Evolutionary conservation across 2,797 vertebrate species (phyloP).

Genomic region (Myotis vivesi): DNA sequence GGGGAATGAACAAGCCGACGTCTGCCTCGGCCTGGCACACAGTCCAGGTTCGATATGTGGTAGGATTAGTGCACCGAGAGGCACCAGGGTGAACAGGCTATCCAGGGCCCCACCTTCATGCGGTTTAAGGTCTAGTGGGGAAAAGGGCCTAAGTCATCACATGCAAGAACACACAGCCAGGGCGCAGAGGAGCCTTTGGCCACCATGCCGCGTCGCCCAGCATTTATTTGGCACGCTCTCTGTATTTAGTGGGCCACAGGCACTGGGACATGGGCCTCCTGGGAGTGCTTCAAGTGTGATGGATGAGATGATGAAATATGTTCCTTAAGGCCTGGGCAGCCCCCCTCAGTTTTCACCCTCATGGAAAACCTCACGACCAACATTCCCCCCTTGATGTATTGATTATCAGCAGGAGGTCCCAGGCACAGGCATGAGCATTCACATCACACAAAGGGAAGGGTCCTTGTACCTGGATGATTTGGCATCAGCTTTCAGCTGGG

Average conservation of each 20-base stretch:
- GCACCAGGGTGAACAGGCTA: not conserved
- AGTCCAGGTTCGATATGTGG: not conserved
- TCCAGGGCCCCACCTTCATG: not conserved
- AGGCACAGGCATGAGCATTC: not conserved
- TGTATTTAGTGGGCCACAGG: not conserved
- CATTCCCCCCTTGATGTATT: not conserved
- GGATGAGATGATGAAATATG: accelerated
- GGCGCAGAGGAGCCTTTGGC: not conserved
- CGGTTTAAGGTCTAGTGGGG: not conserved
- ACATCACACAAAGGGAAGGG: not conserved
- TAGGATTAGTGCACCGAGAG: not conserved
- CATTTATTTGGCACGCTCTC: not conserved
- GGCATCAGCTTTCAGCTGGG: not conserved
- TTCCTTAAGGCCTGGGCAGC: not conserved
- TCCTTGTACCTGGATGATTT: not conserved
- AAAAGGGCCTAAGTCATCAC: not conserved
- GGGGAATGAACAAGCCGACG: not conserved
- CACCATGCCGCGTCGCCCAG: not conserved
- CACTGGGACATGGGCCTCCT: not conserved
- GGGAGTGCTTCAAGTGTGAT: too few relatives aligned
- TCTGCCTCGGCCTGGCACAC: not conserved
- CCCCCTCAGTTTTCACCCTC: not conserved
- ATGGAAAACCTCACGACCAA: not conserved
- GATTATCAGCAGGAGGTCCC: not conserved
- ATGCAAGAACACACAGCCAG: not conserved